Conservation (phyloP, 2,113 vertebrate species). For the Poeciliopsis occidentalis region DNA sequence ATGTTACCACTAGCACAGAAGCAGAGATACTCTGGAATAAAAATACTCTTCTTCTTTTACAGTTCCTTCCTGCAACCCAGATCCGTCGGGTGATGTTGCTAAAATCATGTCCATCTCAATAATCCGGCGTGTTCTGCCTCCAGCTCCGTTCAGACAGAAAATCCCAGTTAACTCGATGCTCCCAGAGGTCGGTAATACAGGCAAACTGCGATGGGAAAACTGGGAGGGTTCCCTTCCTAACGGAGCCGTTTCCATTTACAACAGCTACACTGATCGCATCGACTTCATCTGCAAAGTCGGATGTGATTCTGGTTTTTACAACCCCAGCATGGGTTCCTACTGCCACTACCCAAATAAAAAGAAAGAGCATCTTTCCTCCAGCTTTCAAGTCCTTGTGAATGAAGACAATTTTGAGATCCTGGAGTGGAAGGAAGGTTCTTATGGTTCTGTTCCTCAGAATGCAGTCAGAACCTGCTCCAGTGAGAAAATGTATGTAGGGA, state of each 20-base stretch:
- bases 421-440: constrained; percentile 55
- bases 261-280: constrained; percentile 30
- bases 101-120: background rate
- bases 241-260: constrained; percentile 58
- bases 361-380: constrained; percentile 23
- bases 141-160: background rate
- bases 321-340: constrained; percentile 26
- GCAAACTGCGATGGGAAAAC: constrained; percentile 49
- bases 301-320: constrained; percentile 63
- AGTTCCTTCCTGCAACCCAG: background rate
- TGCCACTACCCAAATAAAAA: constrained; percentile 48
- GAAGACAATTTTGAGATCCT: constrained; percentile 69
- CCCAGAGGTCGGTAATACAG: too few species aligned
- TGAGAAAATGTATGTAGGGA: constrained; percentile 55
- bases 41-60: background rate
- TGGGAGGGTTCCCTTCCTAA: constrained; percentile 40
- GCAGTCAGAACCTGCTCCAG: constrained; percentile 52
- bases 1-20: too few species aligned
- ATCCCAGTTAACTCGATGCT: too few species aligned
- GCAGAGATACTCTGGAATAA: too few species aligned
- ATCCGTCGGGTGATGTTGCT: background rate
- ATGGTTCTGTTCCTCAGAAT: constrained; percentile 47
- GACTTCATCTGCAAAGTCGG: constrained; percentile 65
- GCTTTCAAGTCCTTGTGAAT: constrained; percentile 67
- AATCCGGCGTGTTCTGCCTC: background rate